Base-by-base conservation (phyloP, 1,140 invertebrate genomes). In the Bradynema listronoti region DNA sequence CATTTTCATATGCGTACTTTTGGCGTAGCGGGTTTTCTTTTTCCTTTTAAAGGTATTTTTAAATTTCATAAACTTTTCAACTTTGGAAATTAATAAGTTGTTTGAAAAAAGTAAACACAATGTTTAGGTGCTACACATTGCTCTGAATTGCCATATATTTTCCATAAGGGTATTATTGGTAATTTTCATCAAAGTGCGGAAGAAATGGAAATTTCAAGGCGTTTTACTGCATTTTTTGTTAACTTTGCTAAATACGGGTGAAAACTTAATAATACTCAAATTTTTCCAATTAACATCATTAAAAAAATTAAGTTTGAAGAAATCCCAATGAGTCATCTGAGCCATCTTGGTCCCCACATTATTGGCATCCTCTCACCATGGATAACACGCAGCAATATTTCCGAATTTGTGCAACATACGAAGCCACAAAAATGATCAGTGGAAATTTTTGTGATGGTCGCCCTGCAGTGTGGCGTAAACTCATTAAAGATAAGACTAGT, bases 161-260 rank as follows among this genome's bases (percentile, higher is more conserved):
- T 73, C 19, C 56, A 63, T 1, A 69, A 61, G 16, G 61, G 73
- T 7, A 46, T 65, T 16, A 63, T 73, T 7, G 67, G 46, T 2
- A 53, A 74, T 14, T 73, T 73, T 55, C 14, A 41, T 16, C 69
- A 63, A 11, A 62, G 59, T 47, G 66, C 59, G 16, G 49, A 65
- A 16, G 71, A 73, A 43, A 33, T 52, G 34, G 46, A 63, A n/a
- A 62, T 73, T 41, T 46, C 73, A n/a, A 65, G 70, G 16, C 36
- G 46, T 5, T 65, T 77, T 45, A 63, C 74, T 1, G 57, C 64
- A 4, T 75, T 56, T 47, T 63, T 73, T n/a, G 63, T 62, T 11
- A 71, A 73, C 42, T 73, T 73, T 42, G 71, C 71, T n/a, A 77
- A 73, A 63, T 74, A 74, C 46, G 71, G 71, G 73, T 77, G 36